Conservation (phyloP, 2,888 invertebrate genomes). For the Poecilus cupreus region DNA sequence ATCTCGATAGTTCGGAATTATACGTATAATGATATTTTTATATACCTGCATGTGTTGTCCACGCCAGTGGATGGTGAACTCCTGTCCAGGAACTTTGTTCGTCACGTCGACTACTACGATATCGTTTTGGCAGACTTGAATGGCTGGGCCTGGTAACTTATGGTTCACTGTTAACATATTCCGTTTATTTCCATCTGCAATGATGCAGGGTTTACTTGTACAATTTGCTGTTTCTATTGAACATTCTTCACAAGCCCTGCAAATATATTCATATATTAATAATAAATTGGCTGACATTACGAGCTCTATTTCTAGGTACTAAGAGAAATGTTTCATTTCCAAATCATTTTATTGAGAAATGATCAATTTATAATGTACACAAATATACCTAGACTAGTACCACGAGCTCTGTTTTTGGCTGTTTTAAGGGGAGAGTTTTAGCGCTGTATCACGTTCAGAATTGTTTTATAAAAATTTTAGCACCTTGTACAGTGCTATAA, state of each 20-base stretch:
- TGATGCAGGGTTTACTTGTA: constrained; percentile 77
- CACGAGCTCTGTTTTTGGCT: too few relatives aligned
- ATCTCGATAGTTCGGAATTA: background rate
- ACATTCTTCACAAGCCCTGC: constrained; percentile 81
- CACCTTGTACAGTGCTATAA: too few relatives aligned
- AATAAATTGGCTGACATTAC: constrained; percentile 34
- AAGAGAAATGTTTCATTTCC: too few relatives aligned
- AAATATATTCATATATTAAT: constrained; percentile 57
- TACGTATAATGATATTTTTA: background rate
- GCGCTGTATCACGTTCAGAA: too few relatives aligned
- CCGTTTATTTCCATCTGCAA: constrained; percentile 79
- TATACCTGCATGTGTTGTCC: constrained; percentile 74
- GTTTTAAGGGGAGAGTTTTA: too few relatives aligned
- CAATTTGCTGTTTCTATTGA: constrained; percentile 79
- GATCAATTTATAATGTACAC: too few relatives aligned
- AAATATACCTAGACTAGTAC: too few relatives aligned
- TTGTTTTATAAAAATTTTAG: too few relatives aligned
- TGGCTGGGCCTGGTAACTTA: constrained; percentile 78
- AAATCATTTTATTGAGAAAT: too few relatives aligned
- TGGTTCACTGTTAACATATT: constrained; percentile 82
- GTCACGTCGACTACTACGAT: constrained; percentile 83
- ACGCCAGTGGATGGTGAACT: constrained; percentile 85
- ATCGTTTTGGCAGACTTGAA: constrained; percentile 83
- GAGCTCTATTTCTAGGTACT: too few relatives aligned
- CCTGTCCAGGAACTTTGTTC: constrained; percentile 81